A percentile compares a stretch with the other conserved stretches of the same genome.
Evolutionary conservation across 2,797 vertebrate species (phyloP).

Genomic region (Todus mexicanus): DNA sequence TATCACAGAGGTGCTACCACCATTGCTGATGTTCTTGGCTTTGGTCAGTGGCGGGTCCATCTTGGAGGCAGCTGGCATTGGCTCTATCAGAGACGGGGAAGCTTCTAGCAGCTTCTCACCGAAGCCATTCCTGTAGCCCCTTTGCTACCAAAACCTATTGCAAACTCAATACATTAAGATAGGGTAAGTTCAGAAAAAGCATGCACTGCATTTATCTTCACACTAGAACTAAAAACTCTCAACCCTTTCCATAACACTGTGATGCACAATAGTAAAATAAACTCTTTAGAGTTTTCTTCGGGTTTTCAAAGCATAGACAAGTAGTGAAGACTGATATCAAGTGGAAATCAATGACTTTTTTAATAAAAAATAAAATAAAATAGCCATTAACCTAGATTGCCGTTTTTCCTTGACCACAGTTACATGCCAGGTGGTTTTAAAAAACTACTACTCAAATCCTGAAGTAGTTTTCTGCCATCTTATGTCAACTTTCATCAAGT

Average conservation of each 20-base stretch:
- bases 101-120: neutral
- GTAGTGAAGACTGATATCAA: slow-evolving; percentile 9
- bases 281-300: neutral
- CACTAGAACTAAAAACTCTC: neutral
- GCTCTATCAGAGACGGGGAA: neutral
- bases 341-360: neutral
- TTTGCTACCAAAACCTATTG: neutral
- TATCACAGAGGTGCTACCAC: neutral
- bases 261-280: neutral
- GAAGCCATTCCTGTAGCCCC: neutral
- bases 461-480: neutral
- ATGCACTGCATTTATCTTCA: neutral
- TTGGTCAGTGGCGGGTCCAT: neutral
- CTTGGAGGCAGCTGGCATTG: neutral
- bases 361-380: neutral
- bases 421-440: neutral
- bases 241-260: neutral
- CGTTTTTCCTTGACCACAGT: neutral
- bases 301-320: neutral
- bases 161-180: neutral
- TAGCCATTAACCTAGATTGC: neutral
- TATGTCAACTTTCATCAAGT: neutral
- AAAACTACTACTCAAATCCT: neutral
- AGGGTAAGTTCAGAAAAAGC: neutral
- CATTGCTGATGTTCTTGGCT: neutral